Evolutionary conservation across 2,797 vertebrate genomes (phyloP), one percentile per base, ranked within the genome.

Genomic region (Cynopterus sphinx): DNA sequence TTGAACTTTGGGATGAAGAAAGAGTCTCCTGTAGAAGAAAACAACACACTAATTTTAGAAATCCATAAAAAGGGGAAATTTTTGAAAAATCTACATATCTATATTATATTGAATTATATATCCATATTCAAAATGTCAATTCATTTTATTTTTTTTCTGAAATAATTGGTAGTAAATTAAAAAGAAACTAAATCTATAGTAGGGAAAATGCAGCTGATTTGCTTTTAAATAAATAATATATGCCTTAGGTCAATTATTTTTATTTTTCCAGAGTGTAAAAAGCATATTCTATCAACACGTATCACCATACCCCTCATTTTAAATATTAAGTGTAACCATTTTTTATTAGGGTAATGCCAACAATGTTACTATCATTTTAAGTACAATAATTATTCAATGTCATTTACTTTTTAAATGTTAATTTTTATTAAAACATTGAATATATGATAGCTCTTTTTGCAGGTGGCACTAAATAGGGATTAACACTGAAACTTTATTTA

Each of bases 1-100:
- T 98, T 99, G 99, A 98, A 99, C 99, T 90, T 99, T 98, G 0
- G 99, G 99, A 93, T 99, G 98, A 1, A 99, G 98, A 97, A 99
- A 97, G 95, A 99, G 99, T 97, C 99, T 99, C 90, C 99, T 99
- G 98, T 36, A 93, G 8, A 77, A 57, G 90, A 94, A 97, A 96
- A 90, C 22, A 95, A 95, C 11, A 96, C 0, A n/a, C 26, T 73
- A 26, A 74, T 93, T 91, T 96, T 41, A 95, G 94, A 96, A 93
- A 78, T 83, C 70, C n/a, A 92, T 71, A 22, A 83, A 1, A 83
- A 83, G 65, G 28, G n/a, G 55, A 55, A 33, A 63, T 59, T 49
- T 49, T 49, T 49, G 15, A 16, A 49, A 16, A 49, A 49, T 49
- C 15, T 49, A 49, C 1, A 49, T 17, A 49, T 49, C 49, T 49